A percentile compares a stretch with the other conserved stretches of the same genome.
phyloP scores from a whole-genome alignment of 2,888 invertebrate genomes.

The Hydrotaea cyrtoneurina region DNA sequence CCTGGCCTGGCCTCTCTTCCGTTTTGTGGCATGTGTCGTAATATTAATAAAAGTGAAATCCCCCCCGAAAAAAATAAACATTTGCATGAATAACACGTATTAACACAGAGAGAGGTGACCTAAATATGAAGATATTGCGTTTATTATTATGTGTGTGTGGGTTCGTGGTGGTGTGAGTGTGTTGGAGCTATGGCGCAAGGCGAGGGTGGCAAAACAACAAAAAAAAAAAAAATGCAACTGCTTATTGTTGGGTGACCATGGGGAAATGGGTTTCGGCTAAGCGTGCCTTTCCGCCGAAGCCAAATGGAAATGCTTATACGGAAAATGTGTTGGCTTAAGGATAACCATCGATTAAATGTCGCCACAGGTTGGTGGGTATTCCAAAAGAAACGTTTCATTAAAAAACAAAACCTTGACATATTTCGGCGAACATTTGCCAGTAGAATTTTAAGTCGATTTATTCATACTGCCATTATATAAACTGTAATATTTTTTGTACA shows the following conservation, averaged over 20 bases:
- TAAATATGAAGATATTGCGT: constrained; percentile 58
- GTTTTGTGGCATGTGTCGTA: constrained; percentile 28
- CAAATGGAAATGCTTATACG: neutral
- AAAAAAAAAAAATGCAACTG: constrained; percentile 2
- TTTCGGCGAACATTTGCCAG: no score
- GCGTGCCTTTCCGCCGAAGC: neutral
- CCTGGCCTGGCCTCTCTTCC: neutral
- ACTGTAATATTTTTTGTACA: no score
- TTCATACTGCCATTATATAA: no score
- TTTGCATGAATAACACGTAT: constrained; percentile 47
- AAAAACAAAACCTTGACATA: no score
- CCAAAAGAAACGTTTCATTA: no score
- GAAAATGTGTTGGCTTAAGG: neutral
- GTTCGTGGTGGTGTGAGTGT: no score
- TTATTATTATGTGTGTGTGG: constrained; percentile 28
- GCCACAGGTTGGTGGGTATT: no score
- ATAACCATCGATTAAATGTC: neutral
- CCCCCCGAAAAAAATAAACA: constrained; percentile 12
- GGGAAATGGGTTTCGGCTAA: neutral
- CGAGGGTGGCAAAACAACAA: neutral
- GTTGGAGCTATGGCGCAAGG: neutral
- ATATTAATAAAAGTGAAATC: constrained; percentile 27
- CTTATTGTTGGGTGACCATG: neutral
- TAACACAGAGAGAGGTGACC: constrained; percentile 57
- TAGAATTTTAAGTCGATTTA: no score